Evolutionary conservation across 2,888 invertebrate genomes (phyloP).

Genomic region (Lamellibrachia columna): DNA sequence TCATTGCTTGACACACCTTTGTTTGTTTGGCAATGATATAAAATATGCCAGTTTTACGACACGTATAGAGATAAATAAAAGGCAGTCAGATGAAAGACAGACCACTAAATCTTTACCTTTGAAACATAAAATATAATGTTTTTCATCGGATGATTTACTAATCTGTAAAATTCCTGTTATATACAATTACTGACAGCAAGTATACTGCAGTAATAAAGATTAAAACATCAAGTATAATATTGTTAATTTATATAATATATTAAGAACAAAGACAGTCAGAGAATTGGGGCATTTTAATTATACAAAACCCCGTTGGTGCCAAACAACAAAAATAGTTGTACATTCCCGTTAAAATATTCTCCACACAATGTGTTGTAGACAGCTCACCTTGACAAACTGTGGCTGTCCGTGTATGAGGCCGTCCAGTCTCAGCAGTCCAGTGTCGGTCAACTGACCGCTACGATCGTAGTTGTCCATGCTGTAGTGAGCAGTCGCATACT

Average conservation of each 20-base stretch:
- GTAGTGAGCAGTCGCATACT: conserved; percentile 30
- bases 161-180: too few species aligned
- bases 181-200: too few species aligned
- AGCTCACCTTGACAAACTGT: conserved; percentile 29
- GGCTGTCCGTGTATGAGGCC: conserved; percentile 24
- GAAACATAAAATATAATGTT: too few species aligned
- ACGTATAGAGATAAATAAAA: not conserved
- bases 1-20: not conserved
- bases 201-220: too few species aligned
- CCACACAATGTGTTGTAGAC: not conserved
- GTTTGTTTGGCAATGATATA: not conserved
- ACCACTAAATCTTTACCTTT: too few species aligned
- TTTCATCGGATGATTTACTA: too few species aligned
- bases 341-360: not conserved
- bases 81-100: not conserved
- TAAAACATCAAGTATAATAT: too few species aligned
- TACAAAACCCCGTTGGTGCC: not conserved
- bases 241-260: too few species aligned
- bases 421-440: conserved; percentile 19
- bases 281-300: too few species aligned
- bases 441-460: conserved; percentile 22
- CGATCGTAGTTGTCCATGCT: conserved; percentile 29
- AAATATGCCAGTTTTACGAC: not conserved
- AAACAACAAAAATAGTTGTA: not conserved
- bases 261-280: too few species aligned